Evolutionary conservation across 2,888 invertebrate species (phyloP).

Genomic region (Synanthedon vespiformis): DNA sequence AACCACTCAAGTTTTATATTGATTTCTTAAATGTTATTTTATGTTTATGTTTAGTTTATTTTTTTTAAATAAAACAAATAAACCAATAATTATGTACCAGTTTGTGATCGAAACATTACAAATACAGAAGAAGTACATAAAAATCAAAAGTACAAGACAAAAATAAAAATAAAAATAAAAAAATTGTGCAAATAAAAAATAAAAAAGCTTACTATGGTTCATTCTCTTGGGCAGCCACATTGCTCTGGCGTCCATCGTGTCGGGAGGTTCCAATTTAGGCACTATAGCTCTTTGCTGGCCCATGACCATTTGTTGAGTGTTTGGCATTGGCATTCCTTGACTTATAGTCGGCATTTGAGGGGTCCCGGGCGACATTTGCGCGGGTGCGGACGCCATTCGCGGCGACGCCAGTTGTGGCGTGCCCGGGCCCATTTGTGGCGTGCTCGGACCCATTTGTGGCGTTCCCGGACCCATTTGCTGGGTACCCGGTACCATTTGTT

Average conservation of each 20-base stretch:
- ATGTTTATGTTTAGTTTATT: no score
- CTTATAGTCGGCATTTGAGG: conserved; percentile 55
- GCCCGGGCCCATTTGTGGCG: conserved; percentile 28
- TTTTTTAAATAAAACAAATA: no score
- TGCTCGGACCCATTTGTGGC: conserved; percentile 33
- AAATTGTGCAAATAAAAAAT: conserved; percentile 8
- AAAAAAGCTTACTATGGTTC: conserved; percentile 74
- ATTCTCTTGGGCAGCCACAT: conserved; percentile 76
- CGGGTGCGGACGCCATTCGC: conserved; percentile 52
- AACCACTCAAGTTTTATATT: no score
- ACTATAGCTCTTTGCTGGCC: conserved; percentile 57
- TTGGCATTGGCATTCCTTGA: conserved; percentile 51
- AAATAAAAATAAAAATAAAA: conserved; percentile 9
- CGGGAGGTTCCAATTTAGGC: conserved; percentile 72
- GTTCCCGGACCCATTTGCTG: conserved; percentile 33
- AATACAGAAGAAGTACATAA: no score
- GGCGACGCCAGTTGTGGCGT: conserved; percentile 44
- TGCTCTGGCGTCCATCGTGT: conserved; percentile 69
- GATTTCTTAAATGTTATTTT: no score
- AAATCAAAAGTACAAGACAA: conserved; percentile 14
- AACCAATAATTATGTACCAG: no score
- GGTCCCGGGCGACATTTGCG: conserved; percentile 57
- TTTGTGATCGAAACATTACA: no score
- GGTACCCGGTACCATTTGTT: conserved; percentile 28
- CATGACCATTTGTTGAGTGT: conserved; percentile 50